Conservation (phyloP, 1,140 invertebrate genomes). For the Penaeus japonicus region DNA sequence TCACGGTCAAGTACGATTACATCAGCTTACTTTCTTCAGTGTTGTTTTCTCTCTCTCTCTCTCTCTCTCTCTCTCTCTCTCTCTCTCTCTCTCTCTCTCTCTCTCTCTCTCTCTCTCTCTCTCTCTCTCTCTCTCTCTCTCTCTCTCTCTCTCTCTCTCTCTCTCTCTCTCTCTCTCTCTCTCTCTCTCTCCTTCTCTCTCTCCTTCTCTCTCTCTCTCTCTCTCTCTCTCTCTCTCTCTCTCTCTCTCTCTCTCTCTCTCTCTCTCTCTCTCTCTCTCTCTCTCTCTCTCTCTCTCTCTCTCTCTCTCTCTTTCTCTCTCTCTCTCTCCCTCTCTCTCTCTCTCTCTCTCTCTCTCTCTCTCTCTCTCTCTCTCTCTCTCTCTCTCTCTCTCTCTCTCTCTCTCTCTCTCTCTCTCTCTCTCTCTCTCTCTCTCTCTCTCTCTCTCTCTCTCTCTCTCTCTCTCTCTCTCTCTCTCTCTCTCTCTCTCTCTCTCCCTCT, state of each 20-base stretch:
- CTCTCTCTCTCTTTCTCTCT: neutral
- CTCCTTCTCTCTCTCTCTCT: neutral
- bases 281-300: neutral
- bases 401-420: neutral
- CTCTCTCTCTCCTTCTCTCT: neutral
- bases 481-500: neutral
- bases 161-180: neutral
- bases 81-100: neutral
- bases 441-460: neutral
- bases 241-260: too few species aligned
- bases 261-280: neutral
- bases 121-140: neutral
- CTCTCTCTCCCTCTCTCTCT: neutral
- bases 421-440: neutral
- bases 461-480: neutral
- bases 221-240: neutral
- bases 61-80: neutral
- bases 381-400: slow-evolving; percentile 9
- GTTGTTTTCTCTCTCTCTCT: neutral
- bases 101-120: neutral
- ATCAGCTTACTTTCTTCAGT: neutral
- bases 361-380: slow-evolving; percentile 11
- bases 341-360: neutral
- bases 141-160: neutral
- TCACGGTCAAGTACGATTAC: neutral